Conservation (phyloP, 2,888 invertebrate species). For the Coelopa pilipes region DNA sequence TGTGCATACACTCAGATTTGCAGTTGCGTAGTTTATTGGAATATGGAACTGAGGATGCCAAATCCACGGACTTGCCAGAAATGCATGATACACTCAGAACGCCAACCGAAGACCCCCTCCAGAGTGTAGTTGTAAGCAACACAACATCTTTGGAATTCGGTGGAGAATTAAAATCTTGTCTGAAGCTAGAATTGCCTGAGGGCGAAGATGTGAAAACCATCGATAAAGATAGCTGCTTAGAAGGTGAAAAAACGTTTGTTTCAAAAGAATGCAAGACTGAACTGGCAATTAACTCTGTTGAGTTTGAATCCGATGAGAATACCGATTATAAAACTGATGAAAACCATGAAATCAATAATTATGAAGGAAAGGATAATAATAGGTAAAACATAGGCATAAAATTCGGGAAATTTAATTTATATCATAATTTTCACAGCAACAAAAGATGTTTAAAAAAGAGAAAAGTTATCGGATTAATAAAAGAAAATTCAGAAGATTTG, state of each 20-base stretch:
- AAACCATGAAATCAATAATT: slow-evolving; percentile 30
- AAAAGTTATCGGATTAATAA: too few relatives aligned
- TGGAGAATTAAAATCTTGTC: slow-evolving; percentile 19
- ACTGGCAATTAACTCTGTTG: background rate
- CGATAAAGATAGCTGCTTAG: slow-evolving; percentile 1
- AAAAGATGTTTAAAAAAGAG: too few relatives aligned
- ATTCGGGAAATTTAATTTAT: too few relatives aligned
- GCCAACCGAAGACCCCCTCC: slow-evolving; percentile 33
- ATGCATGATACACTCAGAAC: background rate
- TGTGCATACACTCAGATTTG: slow-evolving; percentile 61
- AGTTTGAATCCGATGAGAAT: background rate
- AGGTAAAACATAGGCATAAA: too few relatives aligned
- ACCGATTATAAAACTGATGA: slow-evolving; percentile 4
- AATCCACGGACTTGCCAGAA: slow-evolving; percentile 13
- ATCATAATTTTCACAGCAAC: too few relatives aligned
- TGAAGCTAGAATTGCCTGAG: slow-evolving; percentile 34
- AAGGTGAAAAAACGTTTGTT: background rate
- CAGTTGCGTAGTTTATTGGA: slow-evolving; percentile 32
- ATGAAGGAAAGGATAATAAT: background rate
- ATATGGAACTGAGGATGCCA: slow-evolving; percentile 12
- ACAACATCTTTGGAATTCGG: slow-evolving; percentile 11
- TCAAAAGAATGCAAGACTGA: background rate
- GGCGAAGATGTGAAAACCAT: slow-evolving; percentile 31
- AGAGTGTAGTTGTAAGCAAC: background rate
- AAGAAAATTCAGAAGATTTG: too few relatives aligned